Evolutionary conservation across 2,888 invertebrate species (phyloP), one percentile per base, ranked within the genome.

Genomic region (Lepas anatifera): DNA sequence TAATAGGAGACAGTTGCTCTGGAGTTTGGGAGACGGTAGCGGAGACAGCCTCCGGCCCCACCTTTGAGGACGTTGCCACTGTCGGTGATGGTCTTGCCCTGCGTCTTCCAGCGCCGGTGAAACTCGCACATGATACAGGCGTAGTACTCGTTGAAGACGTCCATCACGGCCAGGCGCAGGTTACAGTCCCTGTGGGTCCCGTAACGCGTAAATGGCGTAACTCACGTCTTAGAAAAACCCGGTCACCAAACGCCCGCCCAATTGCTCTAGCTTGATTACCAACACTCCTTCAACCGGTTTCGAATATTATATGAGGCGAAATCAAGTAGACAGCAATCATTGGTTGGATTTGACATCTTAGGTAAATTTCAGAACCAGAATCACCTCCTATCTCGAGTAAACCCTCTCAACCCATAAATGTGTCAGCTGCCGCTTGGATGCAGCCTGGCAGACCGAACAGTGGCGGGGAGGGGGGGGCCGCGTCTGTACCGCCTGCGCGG

Each of bases 41-140:
- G n/a, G n/a, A n/a, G n/a, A n/a, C n/a, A n/a, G n/a, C n/a, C n/a
- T n/a, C n/a, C n/a, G n/a, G n/a, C n/a, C n/a, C n/a, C n/a, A 83
- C 83, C 82, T 80, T 81, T 81, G 3, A 84, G 76, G 18, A 84
- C 79, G 76, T 78, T 81, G 46, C 83, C 83, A 13, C 82, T 82
- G 75, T 83, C 82, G 70, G 77, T 76, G 68, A 83, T 82, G 18
- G 83, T 83, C 74, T 81, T 82, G 32, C 79, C 78, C 72, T 81
- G 78, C 4, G 78, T 76, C 73, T 80, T 80, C 83, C 83, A 84
- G n/a, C 80, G 76, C 66, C 77, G 76, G 73, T 80, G 81, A 68
- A 83, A 76, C 32, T 79, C 79, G 46, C 79, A 77, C 75, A 81
- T 80, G 7, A 80, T 75, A 3, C 80, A 82, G 39, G 77, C 78